These are phyloP conservation scores for Nysson spinosus DNA, from an alignment of 2,888 invertebrate genomes.

Conservation along the genomic window DNA sequence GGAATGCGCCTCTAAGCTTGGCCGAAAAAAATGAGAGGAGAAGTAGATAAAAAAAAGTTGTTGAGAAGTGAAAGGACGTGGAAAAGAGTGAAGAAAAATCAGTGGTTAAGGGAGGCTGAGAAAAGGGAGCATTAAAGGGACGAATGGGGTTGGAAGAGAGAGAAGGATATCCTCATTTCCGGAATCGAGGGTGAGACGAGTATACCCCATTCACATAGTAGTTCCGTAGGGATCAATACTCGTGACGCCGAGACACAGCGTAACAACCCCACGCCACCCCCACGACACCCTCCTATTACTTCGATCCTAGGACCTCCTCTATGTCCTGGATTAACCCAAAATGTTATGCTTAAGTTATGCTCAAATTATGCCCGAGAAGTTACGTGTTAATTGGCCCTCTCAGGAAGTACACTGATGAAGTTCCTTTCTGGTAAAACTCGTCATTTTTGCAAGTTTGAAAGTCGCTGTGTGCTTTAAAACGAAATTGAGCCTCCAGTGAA, in stretches of 20 bases:
- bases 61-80: background rate
- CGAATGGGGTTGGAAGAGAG: conserved; percentile 13
- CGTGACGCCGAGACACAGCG: conserved; percentile 70
- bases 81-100: background rate
- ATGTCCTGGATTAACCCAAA: no score
- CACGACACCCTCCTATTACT: conserved; percentile 2
- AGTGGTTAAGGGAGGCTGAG: conserved; percentile 23
- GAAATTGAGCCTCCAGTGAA: no score
- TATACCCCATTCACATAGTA: conserved; percentile 71
- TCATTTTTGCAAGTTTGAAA: no score
- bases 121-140: background rate
- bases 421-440: no score
- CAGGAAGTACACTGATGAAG: no score
- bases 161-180: conserved; percentile 57
- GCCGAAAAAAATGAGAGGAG: no score
- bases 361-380: no score
- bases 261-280: conserved; percentile 60
- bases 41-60: background rate
- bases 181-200: conserved; percentile 60
- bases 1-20: no score
- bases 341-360: no score
- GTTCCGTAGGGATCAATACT: conserved; percentile 72
- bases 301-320: no score
- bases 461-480: no score
- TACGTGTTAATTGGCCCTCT: no score